A percentile compares a stretch with the other conserved stretches of the same genome.
Evolutionary conservation across 2,888 invertebrate species (phyloP).

Genomic region (Drosophila monieri): DNA sequence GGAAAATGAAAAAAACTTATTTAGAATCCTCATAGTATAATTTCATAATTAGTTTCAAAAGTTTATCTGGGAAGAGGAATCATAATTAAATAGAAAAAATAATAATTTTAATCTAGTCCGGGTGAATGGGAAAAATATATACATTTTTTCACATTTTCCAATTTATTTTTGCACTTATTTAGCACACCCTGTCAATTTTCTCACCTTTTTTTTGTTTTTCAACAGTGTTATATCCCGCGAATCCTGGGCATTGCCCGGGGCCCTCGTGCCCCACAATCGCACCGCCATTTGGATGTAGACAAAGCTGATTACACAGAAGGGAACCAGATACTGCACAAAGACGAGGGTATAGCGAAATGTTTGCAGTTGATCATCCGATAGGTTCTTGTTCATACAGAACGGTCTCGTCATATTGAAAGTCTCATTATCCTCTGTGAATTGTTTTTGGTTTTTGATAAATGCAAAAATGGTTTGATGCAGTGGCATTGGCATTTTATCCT

Average conservation of each 20-base stretch:
- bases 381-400: conserved; percentile 85
- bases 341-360: conserved; percentile 85
- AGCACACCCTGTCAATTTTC: not conserved
- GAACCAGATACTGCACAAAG: conserved; percentile 89
- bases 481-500: not conserved
- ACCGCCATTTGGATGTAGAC: conserved; percentile 92
- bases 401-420: conserved; percentile 83
- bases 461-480: not conserved
- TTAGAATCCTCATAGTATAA: not conserved
- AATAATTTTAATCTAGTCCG: too few relatives aligned
- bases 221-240: conserved; percentile 91
- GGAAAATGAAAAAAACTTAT: not conserved
- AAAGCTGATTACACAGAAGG: conserved; percentile 91
- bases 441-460: not conserved
- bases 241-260: conserved; percentile 92
- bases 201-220: conserved; percentile 92
- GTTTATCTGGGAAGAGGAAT: not conserved
- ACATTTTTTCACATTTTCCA: not conserved
- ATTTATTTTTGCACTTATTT: not conserved
- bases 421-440: conserved; percentile 72
- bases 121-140: too few relatives aligned
- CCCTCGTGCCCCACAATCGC: conserved; percentile 91
- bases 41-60: not conserved
- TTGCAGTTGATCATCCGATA: conserved; percentile 84
- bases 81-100: too few relatives aligned